These are phyloP conservation scores for Microvelia longipes DNA, from an alignment of 1,140 invertebrate genomes.

Conservation along the genomic window DNA sequence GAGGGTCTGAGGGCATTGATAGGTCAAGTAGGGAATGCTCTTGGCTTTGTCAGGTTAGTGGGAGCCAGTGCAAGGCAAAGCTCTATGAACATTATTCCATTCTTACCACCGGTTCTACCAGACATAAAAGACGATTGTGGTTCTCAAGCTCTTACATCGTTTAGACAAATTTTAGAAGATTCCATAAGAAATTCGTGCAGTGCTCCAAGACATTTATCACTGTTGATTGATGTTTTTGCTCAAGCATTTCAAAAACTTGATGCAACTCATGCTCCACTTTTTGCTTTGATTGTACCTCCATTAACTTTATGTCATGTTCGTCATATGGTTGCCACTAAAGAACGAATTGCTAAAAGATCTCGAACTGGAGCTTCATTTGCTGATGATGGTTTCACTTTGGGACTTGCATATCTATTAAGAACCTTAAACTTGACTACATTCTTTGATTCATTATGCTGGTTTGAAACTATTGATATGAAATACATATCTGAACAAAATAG, in stretches of 20 bases:
- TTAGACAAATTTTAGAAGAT: conserved; percentile 62
- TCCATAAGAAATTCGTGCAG: conserved; percentile 77
- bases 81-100: conserved; percentile 76
- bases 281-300: conserved; percentile 85
- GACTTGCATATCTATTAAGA: conserved; percentile 54
- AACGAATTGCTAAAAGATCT: conserved; percentile 75
- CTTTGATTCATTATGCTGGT: conserved; percentile 93
- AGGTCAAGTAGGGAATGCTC: conserved; percentile 88
- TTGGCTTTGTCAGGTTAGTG: conserved; percentile 90
- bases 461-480: conserved; percentile 67
- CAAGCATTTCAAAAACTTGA: conserved; percentile 71
- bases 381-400: conserved; percentile 97
- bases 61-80: conserved; percentile 85
- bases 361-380: conserved; percentile 76
- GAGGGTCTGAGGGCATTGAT: conserved; percentile 86
- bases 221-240: conserved; percentile 84
- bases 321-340: conserved; percentile 79
- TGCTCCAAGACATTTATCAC: conserved; percentile 86
- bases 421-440: conserved; percentile 50
- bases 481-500: conserved; percentile 46
- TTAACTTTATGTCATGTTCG: conserved; percentile 91
- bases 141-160: conserved; percentile 44
- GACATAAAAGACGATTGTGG: conserved; percentile 22
- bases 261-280: conserved; percentile 82
- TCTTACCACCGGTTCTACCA: conserved; percentile 70